Conservation (phyloP, 2,797 vertebrate species). For the Sciaenops ocellatus region DNA sequence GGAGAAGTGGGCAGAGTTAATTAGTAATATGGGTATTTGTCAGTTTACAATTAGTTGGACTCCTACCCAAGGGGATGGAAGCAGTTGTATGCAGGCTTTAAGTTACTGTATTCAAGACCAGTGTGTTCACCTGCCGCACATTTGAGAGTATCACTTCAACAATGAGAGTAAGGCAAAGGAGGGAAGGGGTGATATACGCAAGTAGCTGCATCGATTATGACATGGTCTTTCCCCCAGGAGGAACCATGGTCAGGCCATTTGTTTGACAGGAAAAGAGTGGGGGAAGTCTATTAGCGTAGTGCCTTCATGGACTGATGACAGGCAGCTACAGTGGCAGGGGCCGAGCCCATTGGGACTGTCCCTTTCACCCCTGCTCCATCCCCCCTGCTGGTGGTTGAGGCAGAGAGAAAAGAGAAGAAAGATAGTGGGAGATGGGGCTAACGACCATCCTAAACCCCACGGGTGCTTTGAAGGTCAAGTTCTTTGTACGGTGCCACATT, state of each 20-base stretch:
- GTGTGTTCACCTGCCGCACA: conserved; percentile 25
- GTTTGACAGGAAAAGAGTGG: conserved; percentile 80
- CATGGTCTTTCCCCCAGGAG: conserved; percentile 75
- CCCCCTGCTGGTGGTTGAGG: conserved; percentile 27
- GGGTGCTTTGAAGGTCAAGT: conserved; percentile 62
- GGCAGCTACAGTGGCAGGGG: conserved; percentile 59
- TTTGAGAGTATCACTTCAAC: conserved; percentile 22
- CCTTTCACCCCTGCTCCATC: conserved; percentile 26
- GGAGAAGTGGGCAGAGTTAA: conserved; percentile 65
- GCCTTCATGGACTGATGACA: conserved; percentile 71
- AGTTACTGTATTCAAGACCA: conserved; percentile 22
- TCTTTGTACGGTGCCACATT: conserved; percentile 39
- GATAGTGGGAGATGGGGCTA: conserved; percentile 33
- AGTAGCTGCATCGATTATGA: conserved; percentile 80
- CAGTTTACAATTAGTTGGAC: conserved; percentile 60
- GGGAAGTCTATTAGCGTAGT: conserved; percentile 79
- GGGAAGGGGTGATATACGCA: conserved; percentile 34
- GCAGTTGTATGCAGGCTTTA: conserved; percentile 16
- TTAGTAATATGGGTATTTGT: conserved; percentile 65
- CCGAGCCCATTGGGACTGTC: conserved; percentile 55
- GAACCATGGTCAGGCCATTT: conserved; percentile 74
- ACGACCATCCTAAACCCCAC: conserved; percentile 34
- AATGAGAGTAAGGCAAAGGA: not conserved
- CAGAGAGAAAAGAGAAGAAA: conserved; percentile 8
- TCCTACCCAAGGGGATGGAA: conserved; percentile 28